Evolutionary conservation across 2,888 invertebrate species (phyloP).

Genomic region (Melieria crassipennis): DNA sequence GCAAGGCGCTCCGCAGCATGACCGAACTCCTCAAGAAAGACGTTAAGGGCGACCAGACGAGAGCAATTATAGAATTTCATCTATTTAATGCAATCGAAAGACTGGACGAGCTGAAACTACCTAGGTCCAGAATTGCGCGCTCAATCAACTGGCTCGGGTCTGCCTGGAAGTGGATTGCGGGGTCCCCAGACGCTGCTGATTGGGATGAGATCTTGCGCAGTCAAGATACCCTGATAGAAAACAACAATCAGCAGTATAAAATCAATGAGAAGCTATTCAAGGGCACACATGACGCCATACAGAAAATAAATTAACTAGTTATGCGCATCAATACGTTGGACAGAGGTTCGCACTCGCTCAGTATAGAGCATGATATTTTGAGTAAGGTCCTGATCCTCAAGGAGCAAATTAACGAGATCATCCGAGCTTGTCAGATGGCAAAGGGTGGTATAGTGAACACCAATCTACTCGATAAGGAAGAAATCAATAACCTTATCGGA

Average conservation of each 20-base stretch:
- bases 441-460: conserved; percentile 33
- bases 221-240: background rate
- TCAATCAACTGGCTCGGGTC: no score
- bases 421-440: conserved; percentile 12
- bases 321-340: background rate
- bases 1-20: background rate
- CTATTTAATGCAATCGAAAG: no score
- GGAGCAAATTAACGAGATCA: conserved; percentile 30
- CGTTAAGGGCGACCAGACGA: no score
- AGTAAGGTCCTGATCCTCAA: conserved; percentile 13
- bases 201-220: no score
- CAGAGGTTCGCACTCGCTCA: background rate
- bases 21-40: background rate
- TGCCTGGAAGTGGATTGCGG: no score
- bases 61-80: no score
- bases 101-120: no score
- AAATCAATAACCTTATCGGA: conserved; percentile 18
- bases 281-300: background rate
- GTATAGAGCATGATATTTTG: background rate
- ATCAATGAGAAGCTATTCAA: conserved; percentile 2
- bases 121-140: no score
- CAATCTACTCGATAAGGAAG: conserved; percentile 28
- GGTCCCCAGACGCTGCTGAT: no score
- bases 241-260: conserved; percentile 4
- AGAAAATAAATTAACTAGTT: background rate